phyloP scores from a whole-genome alignment of 2,113 vertebrate genomes.

The Cynocephalus volans region DNA sequence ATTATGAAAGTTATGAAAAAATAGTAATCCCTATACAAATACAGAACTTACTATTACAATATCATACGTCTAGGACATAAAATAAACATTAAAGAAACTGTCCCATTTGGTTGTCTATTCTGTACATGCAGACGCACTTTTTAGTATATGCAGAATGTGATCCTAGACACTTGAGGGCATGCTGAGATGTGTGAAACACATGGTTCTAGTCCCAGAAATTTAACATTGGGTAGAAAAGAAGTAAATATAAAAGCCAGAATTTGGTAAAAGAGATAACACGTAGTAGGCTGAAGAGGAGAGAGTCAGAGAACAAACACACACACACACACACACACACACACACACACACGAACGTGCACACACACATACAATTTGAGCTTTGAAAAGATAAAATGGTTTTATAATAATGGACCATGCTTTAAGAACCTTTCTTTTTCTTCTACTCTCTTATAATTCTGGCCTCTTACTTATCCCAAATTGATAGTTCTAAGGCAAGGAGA shows the following conservation, averaged over 20 bases:
- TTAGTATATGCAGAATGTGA: neutral
- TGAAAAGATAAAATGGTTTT: neutral
- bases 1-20: slow-evolving; percentile 6
- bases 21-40: neutral
- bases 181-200: fast-evolving
- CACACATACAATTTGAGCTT: neutral
- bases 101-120: neutral
- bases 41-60: neutral
- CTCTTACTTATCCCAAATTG: neutral
- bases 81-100: neutral
- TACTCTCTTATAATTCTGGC: neutral
- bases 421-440: neutral
- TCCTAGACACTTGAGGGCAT: neutral
- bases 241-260: neutral
- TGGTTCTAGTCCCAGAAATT: neutral
- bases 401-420: neutral
- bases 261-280: neutral
- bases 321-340: neutral
- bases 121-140: neutral
- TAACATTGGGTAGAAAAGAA: neutral
- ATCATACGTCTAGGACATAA: neutral
- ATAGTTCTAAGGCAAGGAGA: neutral
- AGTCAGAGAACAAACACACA: neutral
- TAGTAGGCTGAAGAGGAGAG: neutral
- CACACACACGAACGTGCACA: neutral